Base-by-base conservation (phyloP, 1,140 invertebrate species). In the Solenopsis fugax region DNA sequence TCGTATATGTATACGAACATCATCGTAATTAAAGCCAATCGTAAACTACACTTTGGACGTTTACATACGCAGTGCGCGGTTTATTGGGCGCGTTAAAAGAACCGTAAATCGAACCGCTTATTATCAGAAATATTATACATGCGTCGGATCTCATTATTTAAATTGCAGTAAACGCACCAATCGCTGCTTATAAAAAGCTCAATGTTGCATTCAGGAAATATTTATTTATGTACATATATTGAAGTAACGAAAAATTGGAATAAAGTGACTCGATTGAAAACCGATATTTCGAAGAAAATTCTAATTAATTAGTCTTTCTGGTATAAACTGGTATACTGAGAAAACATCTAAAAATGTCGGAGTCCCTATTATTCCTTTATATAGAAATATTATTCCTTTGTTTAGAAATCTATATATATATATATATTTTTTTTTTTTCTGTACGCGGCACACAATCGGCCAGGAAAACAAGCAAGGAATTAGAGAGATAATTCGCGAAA, bases 101-200 rank as follows among this genome's bases (percentile, higher is more conserved):
- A 69, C 21, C 34, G 65, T 45, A 60, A 84, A 21, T 73, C 45
- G 54, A 48, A 18, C 12, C 37, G 64, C 21, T 73, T 50, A 60
- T 82, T 73, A 75, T 50, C 18, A 73, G 29, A 73, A 50, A 60
- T 73, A 84, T 82, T 82, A 60, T 73, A 34, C 80, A 60, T 37
- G 41, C 80, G 56, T 48, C 24, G 41, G n/a, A 56, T 75, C 69
- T 73, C 69, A 60, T 84, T 82, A 65, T 84, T 84, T 54, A 60
- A 84, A 84, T 24, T 52, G 24, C 41, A 48, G 7, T 45, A 62
- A 84, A 3, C 37, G 37, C 24, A 37, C 65, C 62, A 56, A 71
- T 84, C 54, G 24, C 34, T 48, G 69, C 7, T 84, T 50, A 45
- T 82, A 72, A 60, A 50, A 75, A 60, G 52, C 41, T 37, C 41